Evolutionary conservation across 2,113 vertebrate species (phyloP).

Genomic region (Pyrgilauda ruficollis): DNA sequence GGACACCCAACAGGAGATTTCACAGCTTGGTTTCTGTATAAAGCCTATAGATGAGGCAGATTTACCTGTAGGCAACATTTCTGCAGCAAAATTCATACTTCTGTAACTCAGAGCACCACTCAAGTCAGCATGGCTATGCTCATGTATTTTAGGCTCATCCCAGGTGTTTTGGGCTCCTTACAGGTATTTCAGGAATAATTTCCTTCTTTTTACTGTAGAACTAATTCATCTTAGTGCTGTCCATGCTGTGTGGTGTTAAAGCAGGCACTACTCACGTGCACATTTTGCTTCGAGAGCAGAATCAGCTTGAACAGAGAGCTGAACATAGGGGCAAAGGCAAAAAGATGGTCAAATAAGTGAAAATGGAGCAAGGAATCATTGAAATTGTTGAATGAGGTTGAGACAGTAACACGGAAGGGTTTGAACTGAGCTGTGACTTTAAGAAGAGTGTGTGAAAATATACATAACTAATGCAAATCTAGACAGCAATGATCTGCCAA

Average conservation of each 20-base stretch:
- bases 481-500: background rate
- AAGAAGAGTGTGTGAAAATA: background rate
- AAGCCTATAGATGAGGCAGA: background rate
- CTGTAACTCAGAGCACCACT: background rate
- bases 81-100: background rate
- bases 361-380: background rate
- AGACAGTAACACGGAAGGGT: background rate
- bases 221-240: background rate
- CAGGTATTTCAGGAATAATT: background rate
- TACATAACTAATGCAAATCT: background rate
- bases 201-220: background rate
- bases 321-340: background rate
- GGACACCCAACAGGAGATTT: background rate
- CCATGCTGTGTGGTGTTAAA: background rate
- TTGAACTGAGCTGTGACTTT: background rate
- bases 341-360: background rate
- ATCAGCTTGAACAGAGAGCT: background rate
- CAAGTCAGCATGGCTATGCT: background rate
- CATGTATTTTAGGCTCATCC: background rate
- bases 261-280: background rate
- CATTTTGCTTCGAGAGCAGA: background rate
- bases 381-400: background rate
- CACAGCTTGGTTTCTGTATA: background rate
- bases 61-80: background rate
- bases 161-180: background rate